Percentiles rank a stretch among this genome's conserved stretches.
Evolutionary conservation across 2,797 vertebrate species (phyloP).

Genomic region (Natrix natrix): DNA sequence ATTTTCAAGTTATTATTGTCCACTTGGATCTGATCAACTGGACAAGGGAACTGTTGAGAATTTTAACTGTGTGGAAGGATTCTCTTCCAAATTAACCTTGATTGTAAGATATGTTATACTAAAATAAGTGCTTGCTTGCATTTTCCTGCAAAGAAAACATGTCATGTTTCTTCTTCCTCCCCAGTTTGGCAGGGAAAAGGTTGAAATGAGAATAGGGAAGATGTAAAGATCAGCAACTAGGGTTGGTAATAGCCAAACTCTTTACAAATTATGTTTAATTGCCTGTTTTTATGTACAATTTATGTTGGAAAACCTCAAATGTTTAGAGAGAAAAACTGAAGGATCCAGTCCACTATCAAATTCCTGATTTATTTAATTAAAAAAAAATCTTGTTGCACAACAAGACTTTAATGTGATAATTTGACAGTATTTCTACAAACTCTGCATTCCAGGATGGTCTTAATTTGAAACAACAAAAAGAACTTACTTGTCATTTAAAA

Average conservation of each 20-base stretch:
- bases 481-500: neutral
- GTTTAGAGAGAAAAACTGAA: neutral
- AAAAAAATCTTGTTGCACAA: slow-evolving; percentile 21
- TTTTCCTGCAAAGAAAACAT: neutral
- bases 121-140: neutral
- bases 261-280: slow-evolving; percentile 24
- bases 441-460: neutral
- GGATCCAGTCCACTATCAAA: slow-evolving; percentile 7
- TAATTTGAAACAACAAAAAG: neutral
- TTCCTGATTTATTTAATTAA: neutral
- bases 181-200: neutral
- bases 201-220: neutral
- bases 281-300: neutral
- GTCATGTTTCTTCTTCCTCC: neutral
- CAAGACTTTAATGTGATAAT: slow-evolving; percentile 26
- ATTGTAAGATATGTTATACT: neutral
- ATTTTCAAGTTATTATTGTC: slow-evolving; percentile 27
- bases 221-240: neutral
- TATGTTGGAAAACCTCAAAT: slow-evolving; percentile 17
- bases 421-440: neutral
- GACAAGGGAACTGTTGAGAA: slow-evolving; percentile 13
- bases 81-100: slow-evolving; percentile 7
- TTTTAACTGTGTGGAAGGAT: neutral
- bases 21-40: slow-evolving; percentile 22
- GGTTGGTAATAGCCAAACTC: neutral